Evolutionary conservation across 2,888 invertebrate genomes (phyloP), one percentile per base, ranked within the genome.

Genomic region (Acrocyrtus sp.): DNA sequence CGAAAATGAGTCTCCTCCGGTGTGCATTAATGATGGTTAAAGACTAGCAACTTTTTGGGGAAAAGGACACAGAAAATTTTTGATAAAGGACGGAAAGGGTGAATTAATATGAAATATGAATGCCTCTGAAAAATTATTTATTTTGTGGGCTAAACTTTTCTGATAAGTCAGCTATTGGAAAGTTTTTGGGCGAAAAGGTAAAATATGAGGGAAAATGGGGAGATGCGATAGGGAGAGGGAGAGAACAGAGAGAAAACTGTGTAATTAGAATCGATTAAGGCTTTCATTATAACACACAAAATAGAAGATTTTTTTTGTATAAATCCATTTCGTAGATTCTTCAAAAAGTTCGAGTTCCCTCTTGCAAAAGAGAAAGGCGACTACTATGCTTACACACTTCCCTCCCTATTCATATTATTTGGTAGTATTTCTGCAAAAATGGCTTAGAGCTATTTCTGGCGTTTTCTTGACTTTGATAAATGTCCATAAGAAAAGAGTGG

Each of bases 271-370:
- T 26, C 66, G 66, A 66, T 66, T 66, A 66, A 34, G 48, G 66
- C 57, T 66, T 66, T 56, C 56, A 65, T 65, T 65, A 65, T 65
- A n/a, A n/a, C n/a, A n/a, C n/a, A n/a, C n/a, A n/a, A n/a, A n/a
- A 34, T 34, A 34, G 12, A n/a, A 34, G 12, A 34, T 34, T 34
- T 34, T 34, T 12, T 34, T n/a, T n/a, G n/a, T n/a, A n/a, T n/a
- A n/a, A n/a, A n/a, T n/a, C n/a, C n/a, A n/a, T n/a, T n/a, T n/a
- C n/a, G n/a, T n/a, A n/a, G n/a, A n/a, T n/a, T n/a, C n/a, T n/a
- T n/a, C n/a, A n/a, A n/a, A n/a, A n/a, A n/a, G n/a, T n/a, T n/a
- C n/a, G n/a, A n/a, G n/a, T n/a, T n/a, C n/a, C n/a, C n/a, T n/a
- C n/a, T n/a, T n/a, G n/a, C n/a, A n/a, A n/a, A n/a, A n/a, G 34